Conservation (phyloP, 1,140 invertebrate genomes). For the Bilobella aurantiaca region DNA sequence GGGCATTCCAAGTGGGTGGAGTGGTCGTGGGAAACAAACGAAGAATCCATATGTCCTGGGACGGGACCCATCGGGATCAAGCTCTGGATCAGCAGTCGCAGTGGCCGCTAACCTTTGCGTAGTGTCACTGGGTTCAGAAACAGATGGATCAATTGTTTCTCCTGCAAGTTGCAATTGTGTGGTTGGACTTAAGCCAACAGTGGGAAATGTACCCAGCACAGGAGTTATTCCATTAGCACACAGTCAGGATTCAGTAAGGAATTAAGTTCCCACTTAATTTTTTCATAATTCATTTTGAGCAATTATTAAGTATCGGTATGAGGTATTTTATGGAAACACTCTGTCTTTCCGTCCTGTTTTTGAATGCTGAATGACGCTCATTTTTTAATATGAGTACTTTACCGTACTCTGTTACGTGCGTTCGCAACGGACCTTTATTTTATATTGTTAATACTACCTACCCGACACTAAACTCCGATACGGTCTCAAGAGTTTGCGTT, state of each 20-base stretch:
- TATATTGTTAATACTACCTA: too few species aligned
- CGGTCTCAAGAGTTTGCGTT: too few species aligned
- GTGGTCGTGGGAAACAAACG: conserved; percentile 16
- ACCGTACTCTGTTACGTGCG: too few species aligned
- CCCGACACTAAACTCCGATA: too few species aligned
- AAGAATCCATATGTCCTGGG: conserved; percentile 7
- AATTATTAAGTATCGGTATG: background rate
- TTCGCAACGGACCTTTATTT: too few species aligned
- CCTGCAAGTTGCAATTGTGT: background rate
- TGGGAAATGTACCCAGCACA: background rate
- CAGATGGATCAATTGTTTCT: conserved; percentile 17
- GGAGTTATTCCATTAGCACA: conserved; percentile 18
- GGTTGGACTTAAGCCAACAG: conserved; percentile 17
- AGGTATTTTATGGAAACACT: too few species aligned
- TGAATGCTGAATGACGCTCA: too few species aligned
- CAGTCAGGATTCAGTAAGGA: conserved; percentile 19
- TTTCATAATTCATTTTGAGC: background rate
- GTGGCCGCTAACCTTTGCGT: conserved; percentile 12
- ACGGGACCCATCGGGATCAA: conserved; percentile 4
- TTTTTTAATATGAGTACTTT: too few species aligned
- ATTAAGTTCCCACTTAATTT: background rate
- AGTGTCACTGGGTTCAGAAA: conserved; percentile 20
- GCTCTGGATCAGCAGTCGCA: conserved; percentile 15
- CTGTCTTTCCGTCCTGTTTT: too few species aligned
- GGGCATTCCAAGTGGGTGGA: conserved; percentile 21